Evolutionary conservation across 2,113 vertebrate genomes (phyloP), one percentile per base, ranked within the genome.

Genomic region (Daphoenositta chrysoptera): DNA sequence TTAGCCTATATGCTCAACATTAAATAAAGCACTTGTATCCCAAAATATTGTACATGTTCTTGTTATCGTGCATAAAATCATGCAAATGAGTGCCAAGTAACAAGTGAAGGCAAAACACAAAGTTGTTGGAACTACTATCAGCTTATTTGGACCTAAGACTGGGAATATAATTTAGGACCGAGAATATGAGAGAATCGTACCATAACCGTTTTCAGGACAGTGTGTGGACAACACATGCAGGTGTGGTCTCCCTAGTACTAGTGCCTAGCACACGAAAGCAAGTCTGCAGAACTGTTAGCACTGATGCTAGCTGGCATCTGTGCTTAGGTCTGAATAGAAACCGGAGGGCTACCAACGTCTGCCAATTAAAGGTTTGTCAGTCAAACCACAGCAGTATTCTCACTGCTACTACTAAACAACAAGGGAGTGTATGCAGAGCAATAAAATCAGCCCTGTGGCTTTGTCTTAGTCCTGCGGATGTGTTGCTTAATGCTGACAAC

Each of bases 11-110:
- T 28, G 44, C 57, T 84, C 19, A 42, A 50, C 61, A n/a, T 89
- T 79, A 87, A 90, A 79, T 53, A 65, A 93, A 68, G 19, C 78
- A 63, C 92, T 96, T 97, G 40, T 82, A 77, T 91, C 35, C 65
- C 76, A 54, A 83, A 24, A 8, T 81, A 77, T n/a, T 90, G 83
- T 93, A 47, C 19, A 26, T 80, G 44, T 90, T 97, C 75, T 78
- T 94, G 37, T 91, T 93, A 82, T 91, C 20, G 5, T 86, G 35
- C 57, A 94, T 75, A 95, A 96, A 94, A 86, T 60, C 28, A 75
- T 89, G 70, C 39, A 94, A 77, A 88, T 53, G 28, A 92, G 20
- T 50, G 22, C 64, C 57, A 50, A 64, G 31, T 42, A 51, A n/a
- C 24, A 83, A 78, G 35, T 37, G 63, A 93, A 91, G 33, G 69